Conservation (phyloP, 2,113 vertebrate genomes). For the Rhinopithecus roxellana region DNA sequence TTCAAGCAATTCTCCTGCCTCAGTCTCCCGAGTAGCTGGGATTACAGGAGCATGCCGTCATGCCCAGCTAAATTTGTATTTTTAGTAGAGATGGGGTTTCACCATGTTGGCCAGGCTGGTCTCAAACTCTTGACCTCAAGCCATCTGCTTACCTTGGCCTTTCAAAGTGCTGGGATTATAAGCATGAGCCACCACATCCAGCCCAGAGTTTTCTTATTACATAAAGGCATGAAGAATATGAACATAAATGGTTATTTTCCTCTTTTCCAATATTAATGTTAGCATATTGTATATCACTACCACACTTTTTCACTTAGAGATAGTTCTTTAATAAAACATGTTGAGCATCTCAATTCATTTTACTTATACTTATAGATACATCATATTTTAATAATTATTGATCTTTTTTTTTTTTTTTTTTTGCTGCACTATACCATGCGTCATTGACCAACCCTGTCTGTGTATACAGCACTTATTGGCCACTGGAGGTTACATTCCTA, state of each 20-base stretch:
- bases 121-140: no score
- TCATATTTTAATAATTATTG: neutral
- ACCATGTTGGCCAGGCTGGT: no score
- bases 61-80: no score
- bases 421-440: neutral
- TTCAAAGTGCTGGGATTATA: no score
- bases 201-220: neutral
- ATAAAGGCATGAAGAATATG: neutral
- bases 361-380: fast-evolving
- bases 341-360: neutral
- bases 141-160: no score
- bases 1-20: no score
- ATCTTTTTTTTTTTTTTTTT: neutral
- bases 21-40: no score
- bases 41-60: no score
- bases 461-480: neutral
- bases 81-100: no score
- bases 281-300: neutral
- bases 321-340: neutral
- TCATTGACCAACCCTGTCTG: neutral
- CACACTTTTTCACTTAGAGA: neutral
- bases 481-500: neutral
- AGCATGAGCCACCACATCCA: no score
- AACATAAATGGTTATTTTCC: neutral
- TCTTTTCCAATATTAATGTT: neutral